These are phyloP conservation scores for Eurystomus glaucurus DNA, from an alignment of 2,797 vertebrate genomes.

Conservation along the genomic window DNA sequence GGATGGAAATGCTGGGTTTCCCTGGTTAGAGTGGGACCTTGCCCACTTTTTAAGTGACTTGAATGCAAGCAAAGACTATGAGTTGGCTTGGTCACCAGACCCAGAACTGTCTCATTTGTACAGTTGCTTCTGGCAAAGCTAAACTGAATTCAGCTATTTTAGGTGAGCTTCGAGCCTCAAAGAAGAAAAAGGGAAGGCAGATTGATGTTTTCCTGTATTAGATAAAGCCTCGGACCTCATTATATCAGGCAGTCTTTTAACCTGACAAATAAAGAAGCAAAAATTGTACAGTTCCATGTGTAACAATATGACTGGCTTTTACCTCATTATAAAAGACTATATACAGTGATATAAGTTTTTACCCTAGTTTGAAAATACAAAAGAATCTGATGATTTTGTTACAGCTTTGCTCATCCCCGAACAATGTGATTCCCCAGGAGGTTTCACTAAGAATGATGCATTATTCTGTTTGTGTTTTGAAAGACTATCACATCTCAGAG, in stretches of 20 bases:
- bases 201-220: neutral
- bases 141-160: neutral
- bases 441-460: neutral
- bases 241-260: neutral
- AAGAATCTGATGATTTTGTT: neutral
- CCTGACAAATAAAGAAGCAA: neutral
- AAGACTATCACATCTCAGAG: neutral
- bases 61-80: neutral
- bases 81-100: neutral
- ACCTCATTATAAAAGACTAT: neutral
- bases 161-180: neutral
- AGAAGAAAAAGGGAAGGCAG: neutral
- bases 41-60: neutral
- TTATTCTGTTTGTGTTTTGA: neutral
- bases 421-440: neutral
- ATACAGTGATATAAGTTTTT: neutral
- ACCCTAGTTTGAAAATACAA: neutral
- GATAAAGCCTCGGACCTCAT: neutral
- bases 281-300: neutral
- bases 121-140: neutral
- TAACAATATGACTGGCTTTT: neutral
- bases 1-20: neutral
- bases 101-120: neutral
- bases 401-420: constrained; percentile 1
- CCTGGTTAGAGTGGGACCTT: neutral